phyloP scores from a whole-genome alignment of 1,140 invertebrate genomes.

The Pomacea maculata region DNA sequence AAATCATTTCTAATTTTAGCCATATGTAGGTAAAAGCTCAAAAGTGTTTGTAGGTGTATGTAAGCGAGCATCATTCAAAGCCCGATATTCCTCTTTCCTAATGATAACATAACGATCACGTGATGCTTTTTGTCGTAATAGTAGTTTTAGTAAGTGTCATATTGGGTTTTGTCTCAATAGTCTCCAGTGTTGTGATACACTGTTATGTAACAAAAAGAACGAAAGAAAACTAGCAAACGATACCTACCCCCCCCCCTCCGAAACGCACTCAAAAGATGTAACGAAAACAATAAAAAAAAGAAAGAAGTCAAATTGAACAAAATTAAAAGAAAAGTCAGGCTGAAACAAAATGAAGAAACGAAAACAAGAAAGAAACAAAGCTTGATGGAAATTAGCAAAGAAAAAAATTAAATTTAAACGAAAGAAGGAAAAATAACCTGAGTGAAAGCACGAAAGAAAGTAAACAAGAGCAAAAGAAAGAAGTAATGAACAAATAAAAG shows the following conservation, averaged over 20 bases:
- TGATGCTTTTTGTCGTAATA: too few relatives aligned
- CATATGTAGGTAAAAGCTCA: not conserved
- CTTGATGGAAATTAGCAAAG: not conserved
- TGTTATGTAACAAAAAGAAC: not conserved
- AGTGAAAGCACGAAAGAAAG: not conserved
- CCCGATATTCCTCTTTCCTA: too few relatives aligned
- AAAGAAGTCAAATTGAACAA: conserved; percentile 3
- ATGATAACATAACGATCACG: too few relatives aligned
- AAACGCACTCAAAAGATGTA: not conserved
- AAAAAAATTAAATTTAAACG: not conserved
- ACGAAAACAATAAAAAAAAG: conserved; percentile 8
- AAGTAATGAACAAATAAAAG: not conserved
- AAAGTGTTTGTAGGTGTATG: not conserved
- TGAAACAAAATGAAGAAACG: not conserved
- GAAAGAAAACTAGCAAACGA: conserved; percentile 3
- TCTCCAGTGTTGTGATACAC: too few relatives aligned
- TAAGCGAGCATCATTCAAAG: too few relatives aligned
- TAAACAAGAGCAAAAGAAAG: conserved; percentile 3
- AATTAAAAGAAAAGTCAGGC: conserved; percentile 6
- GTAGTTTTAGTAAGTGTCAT: too few relatives aligned
- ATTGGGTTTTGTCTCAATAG: too few relatives aligned
- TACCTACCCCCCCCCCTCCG: not conserved
- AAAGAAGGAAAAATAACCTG: not conserved
- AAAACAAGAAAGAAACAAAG: conserved; percentile 12
- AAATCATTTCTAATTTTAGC: too few relatives aligned